Conservation (phyloP, 2,113 vertebrate genomes). For the Gracilinanus agilis region DNA sequence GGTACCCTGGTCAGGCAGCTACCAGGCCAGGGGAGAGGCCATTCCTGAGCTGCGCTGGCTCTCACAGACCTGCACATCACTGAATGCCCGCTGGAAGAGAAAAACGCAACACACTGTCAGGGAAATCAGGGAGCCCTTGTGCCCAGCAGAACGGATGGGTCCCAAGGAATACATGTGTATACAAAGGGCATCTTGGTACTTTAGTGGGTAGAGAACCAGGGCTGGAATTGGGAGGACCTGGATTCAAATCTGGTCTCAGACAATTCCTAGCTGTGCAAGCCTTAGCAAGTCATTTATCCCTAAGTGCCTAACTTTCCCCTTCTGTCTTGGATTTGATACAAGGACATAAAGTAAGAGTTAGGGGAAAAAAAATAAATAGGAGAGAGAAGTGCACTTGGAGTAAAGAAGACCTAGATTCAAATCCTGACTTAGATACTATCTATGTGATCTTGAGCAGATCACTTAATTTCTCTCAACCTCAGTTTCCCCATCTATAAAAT, state of each 20-base stretch:
- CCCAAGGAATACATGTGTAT: background rate
- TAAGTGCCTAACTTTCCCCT: background rate
- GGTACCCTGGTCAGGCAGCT: slow-evolving; percentile 67
- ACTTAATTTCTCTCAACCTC: background rate
- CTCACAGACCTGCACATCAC: slow-evolving; percentile 91
- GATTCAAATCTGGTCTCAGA: background rate
- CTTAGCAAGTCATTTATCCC: background rate
- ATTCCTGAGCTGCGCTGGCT: slow-evolving; percentile 91
- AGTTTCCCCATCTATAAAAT: background rate
- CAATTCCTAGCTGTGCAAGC: background rate
- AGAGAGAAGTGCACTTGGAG: too few relatives aligned
- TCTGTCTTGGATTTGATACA: background rate
- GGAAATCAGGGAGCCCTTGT: background rate
- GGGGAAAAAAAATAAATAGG: too few relatives aligned
- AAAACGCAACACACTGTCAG: slow-evolving; percentile 40
- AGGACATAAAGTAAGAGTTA: too few relatives aligned
- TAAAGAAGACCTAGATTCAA: background rate
- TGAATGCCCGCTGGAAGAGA: slow-evolving; percentile 90
- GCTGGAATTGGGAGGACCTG: too few relatives aligned
- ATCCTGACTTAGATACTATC: background rate
- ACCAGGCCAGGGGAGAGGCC: slow-evolving; percentile 95
- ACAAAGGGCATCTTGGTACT: background rate
- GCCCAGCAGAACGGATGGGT: background rate
- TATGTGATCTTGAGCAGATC: background rate
- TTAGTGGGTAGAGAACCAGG: background rate